These are phyloP conservation scores for Odontocolon sp. DNA, from an alignment of 2,888 invertebrate species.

Conservation along the genomic window DNA sequence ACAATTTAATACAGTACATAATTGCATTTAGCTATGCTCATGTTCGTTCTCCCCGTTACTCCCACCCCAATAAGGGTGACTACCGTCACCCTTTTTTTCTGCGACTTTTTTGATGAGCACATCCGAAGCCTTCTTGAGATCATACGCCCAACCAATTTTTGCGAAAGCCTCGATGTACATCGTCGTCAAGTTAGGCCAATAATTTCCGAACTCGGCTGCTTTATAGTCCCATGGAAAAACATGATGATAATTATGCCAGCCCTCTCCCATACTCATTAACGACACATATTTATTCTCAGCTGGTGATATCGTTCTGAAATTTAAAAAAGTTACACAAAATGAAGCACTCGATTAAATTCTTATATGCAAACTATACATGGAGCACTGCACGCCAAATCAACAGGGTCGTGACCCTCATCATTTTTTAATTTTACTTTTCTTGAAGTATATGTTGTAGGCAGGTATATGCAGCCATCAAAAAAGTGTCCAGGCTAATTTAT, in stretches of 20 bases:
- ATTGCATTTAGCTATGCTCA: not conserved
- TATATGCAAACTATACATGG: too few species aligned
- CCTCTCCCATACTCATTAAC: slow-evolving; percentile 79
- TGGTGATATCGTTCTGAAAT: slow-evolving; percentile 56
- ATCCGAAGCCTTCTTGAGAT: slow-evolving; percentile 85
- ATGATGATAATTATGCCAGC: slow-evolving; percentile 84
- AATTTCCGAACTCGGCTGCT: slow-evolving; percentile 78
- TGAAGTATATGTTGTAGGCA: too few species aligned
- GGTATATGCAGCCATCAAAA: too few species aligned
- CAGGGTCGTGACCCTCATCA: too few species aligned
- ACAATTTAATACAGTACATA: not conserved
- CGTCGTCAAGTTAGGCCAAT: slow-evolving; percentile 85
- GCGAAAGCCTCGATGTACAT: slow-evolving; percentile 86
- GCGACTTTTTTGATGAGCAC: slow-evolving; percentile 82
- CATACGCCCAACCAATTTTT: slow-evolving; percentile 89
- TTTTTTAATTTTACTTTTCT: too few species aligned
- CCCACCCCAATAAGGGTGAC: slow-evolving; percentile 59
- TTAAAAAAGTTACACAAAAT: too few species aligned
- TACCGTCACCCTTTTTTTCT: slow-evolving; percentile 83
- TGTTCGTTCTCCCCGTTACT: not conserved
- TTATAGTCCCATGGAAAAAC: slow-evolving; percentile 81
- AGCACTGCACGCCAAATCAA: too few species aligned
- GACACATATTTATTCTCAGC: slow-evolving; percentile 65
- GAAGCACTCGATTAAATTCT: not conserved
- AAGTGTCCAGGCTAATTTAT: too few species aligned